Base-by-base conservation (phyloP, 2,888 invertebrate genomes). In the Eretmocerus hayati region DNA sequence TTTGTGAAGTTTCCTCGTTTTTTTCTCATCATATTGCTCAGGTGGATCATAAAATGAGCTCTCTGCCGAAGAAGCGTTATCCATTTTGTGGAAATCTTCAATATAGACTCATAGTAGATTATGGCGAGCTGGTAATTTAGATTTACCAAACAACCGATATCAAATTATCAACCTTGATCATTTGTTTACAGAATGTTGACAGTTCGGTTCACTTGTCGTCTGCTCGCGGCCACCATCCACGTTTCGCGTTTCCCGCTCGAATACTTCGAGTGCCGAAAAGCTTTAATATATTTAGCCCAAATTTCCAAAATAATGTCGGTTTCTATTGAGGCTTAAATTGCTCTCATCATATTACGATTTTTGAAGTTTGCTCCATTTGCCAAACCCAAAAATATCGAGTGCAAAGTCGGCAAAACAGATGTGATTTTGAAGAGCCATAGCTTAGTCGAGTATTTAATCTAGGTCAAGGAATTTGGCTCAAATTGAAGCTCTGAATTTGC, bases 21-120 rank as follows among this genome's bases (percentile, higher is more conserved):
- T 46, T 19, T 11, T 22, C 22, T 42, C 46, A n/a, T 50, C 50
- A 8, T 42, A 50, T 42, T 18, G 3, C 2, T 31, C 35, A 9
- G 39, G 38, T 21, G 38, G 15, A 13, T 46, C 42, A 13, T 50
- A 50, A 46, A 50, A 46, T 2, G 50, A 50, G 35, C 46, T 46
- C 2, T 18, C 26, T 2, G 16, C 13, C 9, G 50, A 50, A n/a
- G n/a, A n/a, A n/a, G n/a, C n/a, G n/a, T n/a, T n/a, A n/a, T n/a
- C 3, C 21, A 26, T 13, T 18, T n/a, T 15, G 30, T 9, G 13
- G 30, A 30, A 9, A 30, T 30, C 8, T 30, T 30, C 30, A 30
- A 9, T 30, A 9, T 30, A 30, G 8, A 30, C 8, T 30, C 13
- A 9, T 30, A 9, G 8, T 30, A 9, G 8, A 30, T 13, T 8